Conservation (phyloP, 1,140 invertebrate species). For the Fopius arisanus region DNA sequence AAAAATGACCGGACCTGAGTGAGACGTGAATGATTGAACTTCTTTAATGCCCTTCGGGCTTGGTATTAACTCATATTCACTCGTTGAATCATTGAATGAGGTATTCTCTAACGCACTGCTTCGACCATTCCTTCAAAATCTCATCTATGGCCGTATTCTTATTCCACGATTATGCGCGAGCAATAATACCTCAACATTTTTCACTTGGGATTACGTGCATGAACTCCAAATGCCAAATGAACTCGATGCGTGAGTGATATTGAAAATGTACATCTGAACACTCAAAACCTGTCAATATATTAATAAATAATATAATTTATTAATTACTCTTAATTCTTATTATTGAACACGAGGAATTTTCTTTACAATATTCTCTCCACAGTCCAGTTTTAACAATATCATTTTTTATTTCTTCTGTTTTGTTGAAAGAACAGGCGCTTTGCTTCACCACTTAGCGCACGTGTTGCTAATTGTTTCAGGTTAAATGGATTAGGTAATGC, state of each 20-base stretch:
- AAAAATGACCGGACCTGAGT: neutral
- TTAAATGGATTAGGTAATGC: neutral
- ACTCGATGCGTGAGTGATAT: too few relatives aligned
- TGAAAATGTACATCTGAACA: too few relatives aligned
- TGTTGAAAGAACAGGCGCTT: neutral
- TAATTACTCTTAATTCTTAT: too few relatives aligned
- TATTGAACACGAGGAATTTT: too few relatives aligned
- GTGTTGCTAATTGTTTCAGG: neutral
- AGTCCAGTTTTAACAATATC: too few relatives aligned
- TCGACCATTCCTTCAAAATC: neutral
- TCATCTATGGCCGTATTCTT: neutral
- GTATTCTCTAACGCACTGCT: neutral
- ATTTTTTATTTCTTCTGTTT: neutral
- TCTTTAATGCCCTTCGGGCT: neutral
- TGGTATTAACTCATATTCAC: neutral
- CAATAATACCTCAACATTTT: constrained; percentile 7
- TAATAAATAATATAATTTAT: too few relatives aligned
- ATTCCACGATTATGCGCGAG: neutral
- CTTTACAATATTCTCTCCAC: too few relatives aligned
- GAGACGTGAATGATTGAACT: neutral
- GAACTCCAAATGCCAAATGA: constrained; percentile 16
- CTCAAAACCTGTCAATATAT: too few relatives aligned
- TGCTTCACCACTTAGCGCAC: neutral
- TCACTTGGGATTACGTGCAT: constrained; percentile 12
- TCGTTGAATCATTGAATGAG: neutral